Evolutionary conservation across 2,113 vertebrate species (phyloP), one percentile per base, ranked within the genome.

Genomic region (Laterallus jamaicensis): DNA sequence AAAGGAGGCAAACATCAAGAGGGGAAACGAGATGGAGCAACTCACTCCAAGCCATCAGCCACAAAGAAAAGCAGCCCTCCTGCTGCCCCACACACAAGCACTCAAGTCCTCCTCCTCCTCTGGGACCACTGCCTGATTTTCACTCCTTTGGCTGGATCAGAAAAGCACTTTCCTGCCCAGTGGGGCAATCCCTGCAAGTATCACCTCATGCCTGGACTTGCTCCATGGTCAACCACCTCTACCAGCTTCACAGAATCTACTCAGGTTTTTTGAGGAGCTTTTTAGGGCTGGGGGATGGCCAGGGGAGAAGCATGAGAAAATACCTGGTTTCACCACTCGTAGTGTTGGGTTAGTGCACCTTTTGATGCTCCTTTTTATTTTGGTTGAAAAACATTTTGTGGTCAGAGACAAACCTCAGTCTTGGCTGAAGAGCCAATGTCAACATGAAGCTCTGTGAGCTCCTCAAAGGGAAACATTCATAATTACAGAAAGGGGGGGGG

Each of bases 341-440:
- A 19, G 12, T 0, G 54, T 19, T 44, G 12, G 44, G 52, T 59
- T 56, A 31, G 50, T 78, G 28, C 32, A 40, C 28, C 77, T 70
- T 94, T 75, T 82, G 77, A 75, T 89, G 87, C 22, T 82, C 2
- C 52, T 82, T 70, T 59, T 59, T 78, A 6, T 91, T 91, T 89
- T 47, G 70, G 68, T 52, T 87, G 28, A 55, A 67, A 80, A 93
- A 66, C 69, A 59, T 31, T 87, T 74, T 49, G 83, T 0, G 44
- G 91, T 74, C 83, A 81, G 76, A 86, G 71, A 20, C 56, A 84
- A 89, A 68, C 64, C 77, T 70, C 37, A 3, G 64, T 81, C 69
- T 44, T 40, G 60, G 52, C 69, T 2, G 1, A 40, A 50, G 69
- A 82, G 96, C 95, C 93, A 96, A 82, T 1, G 22, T 71, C 95